Conservation (phyloP, 2,888 invertebrate species). For the Stratiomys singularior region DNA sequence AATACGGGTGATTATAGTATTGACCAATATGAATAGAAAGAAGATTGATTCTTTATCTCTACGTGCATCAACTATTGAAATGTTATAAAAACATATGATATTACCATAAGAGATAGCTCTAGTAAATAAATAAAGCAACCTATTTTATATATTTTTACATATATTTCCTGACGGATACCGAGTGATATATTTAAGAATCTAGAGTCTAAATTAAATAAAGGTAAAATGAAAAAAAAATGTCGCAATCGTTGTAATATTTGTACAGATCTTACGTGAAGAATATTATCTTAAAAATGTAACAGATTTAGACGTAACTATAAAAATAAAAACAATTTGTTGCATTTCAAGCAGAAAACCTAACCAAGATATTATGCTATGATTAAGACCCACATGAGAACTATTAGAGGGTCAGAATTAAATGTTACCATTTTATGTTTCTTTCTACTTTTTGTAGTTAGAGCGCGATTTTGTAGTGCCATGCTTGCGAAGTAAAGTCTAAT, state of each 20-base stretch:
- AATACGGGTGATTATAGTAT: conserved; percentile 41
- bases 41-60: neutral
- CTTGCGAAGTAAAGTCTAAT: neutral
- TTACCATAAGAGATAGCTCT: neutral
- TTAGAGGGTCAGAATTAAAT: conserved; percentile 2
- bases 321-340: too few relatives aligned
- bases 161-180: conserved; percentile 23
- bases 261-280: neutral
- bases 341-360: too few relatives aligned
- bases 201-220: neutral
- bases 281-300: neutral
- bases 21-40: conserved; percentile 31
- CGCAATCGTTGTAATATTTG: neutral
- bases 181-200: conserved; percentile 38
- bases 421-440: conserved; percentile 13
- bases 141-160: conserved; percentile 30
- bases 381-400: too few relatives aligned
- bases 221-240: neutral
- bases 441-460: neutral
- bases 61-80: conserved; percentile 17
- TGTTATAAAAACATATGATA: conserved; percentile 1
- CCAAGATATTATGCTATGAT: too few relatives aligned
- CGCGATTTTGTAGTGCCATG: neutral
- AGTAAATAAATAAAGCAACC: conserved; percentile 12
- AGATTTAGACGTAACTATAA: neutral